Conservation (phyloP, 2,888 invertebrate genomes). For the Diplolepis rosae region DNA sequence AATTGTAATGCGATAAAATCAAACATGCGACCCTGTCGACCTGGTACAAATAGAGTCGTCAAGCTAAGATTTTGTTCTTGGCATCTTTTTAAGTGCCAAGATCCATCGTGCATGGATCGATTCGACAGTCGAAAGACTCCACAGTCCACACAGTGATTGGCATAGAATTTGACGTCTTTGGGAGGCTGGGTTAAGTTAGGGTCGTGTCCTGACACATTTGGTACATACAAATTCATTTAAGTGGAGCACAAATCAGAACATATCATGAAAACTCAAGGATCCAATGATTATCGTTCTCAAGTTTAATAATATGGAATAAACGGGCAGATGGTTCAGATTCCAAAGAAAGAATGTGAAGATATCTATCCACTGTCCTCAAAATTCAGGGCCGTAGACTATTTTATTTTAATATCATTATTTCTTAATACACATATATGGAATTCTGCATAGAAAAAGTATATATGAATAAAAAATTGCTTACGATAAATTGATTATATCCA, state of each 20-base stretch:
- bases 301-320: conserved; percentile 50
- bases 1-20: conserved; percentile 24
- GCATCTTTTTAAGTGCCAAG: conserved; percentile 9
- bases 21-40: conserved; percentile 30
- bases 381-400: neutral
- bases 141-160: conserved; percentile 51
- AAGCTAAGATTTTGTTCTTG: neutral
- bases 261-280: neutral
- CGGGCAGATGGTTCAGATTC: conserved; percentile 45
- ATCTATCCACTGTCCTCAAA: conserved; percentile 34
- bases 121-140: conserved; percentile 18
- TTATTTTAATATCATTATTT: neutral
- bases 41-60: conserved; percentile 29
- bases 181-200: conserved; percentile 7
- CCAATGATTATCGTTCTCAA: conserved; percentile 37
- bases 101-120: conserved; percentile 4
- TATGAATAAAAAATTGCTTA: too few species aligned
- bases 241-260: neutral
- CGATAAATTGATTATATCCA: too few species aligned
- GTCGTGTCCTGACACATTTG: neutral
- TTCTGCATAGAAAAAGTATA: too few species aligned
- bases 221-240: conserved; percentile 21
- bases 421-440: too few species aligned
- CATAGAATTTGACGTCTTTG: conserved; percentile 26
- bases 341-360: conserved; percentile 37